A percentile compares a stretch with the other conserved stretches of the same genome.
Evolutionary conservation across 37 sponge, comb jelly and placozoan genomes (phyloP).

Genomic region (Eunapius fragilis): DNA sequence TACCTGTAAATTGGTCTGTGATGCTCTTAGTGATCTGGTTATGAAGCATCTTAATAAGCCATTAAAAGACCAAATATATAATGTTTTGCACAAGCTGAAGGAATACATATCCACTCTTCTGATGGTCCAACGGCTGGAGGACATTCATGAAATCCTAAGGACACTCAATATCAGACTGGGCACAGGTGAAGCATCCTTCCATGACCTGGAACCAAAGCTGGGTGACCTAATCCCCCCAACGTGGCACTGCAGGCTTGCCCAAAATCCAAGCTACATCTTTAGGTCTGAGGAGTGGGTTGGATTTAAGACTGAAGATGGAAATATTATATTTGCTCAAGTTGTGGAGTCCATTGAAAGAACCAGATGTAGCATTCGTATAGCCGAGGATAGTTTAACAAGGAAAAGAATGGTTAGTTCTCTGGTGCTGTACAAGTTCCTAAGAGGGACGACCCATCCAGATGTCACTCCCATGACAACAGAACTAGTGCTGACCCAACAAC

Average conservation of each 20-base stretch:
- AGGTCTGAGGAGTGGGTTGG: conserved; percentile 54
- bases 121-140: background rate
- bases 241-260: conserved; percentile 18
- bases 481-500: background rate
- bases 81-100: background rate
- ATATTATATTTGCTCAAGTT: conserved; percentile 43
- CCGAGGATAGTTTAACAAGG: conserved; percentile 2
- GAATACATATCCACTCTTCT: background rate
- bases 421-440: conserved; percentile 50
- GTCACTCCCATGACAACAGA: background rate
- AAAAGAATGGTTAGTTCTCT: conserved; percentile 37
- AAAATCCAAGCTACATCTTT: conserved; percentile 30
- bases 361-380: conserved; percentile 10
- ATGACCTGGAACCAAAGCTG: background rate
- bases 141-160: background rate
- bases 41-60: background rate
- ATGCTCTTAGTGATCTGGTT: background rate
- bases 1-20: background rate
- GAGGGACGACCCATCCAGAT: background rate
- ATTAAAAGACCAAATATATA: background rate
- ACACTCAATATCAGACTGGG: background rate
- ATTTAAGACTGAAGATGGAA: conserved; percentile 12
- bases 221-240: conserved; percentile 29
- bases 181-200: background rate
- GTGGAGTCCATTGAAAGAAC: conserved; percentile 2